Conservation (phyloP, 2,797 vertebrate species). For the Melanotaenia pygmaea region DNA sequence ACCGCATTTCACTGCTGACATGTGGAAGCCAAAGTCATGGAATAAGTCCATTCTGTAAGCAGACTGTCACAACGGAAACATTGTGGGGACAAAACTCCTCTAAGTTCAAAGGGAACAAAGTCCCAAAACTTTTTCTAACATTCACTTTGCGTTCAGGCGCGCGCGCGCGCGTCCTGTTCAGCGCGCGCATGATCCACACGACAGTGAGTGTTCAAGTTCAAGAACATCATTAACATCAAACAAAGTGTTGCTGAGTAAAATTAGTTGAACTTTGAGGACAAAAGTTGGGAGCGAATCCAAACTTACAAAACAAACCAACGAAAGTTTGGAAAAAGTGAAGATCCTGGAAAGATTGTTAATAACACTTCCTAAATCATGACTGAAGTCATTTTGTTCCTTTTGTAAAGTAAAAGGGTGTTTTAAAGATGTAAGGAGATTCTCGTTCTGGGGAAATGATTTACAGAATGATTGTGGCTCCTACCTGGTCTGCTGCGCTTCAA, state of each 20-base stretch:
- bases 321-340: not conserved
- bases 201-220: conserved; percentile 18
- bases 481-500: conserved; percentile 35
- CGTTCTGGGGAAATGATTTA: not conserved
- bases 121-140: conserved; percentile 16
- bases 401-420: not conserved
- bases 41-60: conserved; percentile 56
- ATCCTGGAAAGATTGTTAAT: not conserved
- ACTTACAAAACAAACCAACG: not conserved
- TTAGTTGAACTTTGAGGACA: not conserved
- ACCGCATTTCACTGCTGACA: conserved; percentile 58
- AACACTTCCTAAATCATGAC: not conserved
- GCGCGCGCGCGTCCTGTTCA: not conserved
- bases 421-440: not conserved
- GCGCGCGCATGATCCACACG: not conserved
- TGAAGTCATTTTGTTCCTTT: not conserved
- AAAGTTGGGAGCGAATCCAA: not conserved
- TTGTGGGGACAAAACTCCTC: conserved; percentile 47
- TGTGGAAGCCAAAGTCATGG: conserved; percentile 64
- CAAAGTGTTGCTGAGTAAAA: not conserved
- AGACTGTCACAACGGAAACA: conserved; percentile 70
- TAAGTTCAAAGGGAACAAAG: conserved; percentile 54
- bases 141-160: conserved; percentile 12
- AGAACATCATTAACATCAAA: conserved; percentile 1
- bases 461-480: conserved; percentile 26